phyloP scores from a whole-genome alignment of 2,797 vertebrate genomes.

The Hydrophis major region DNA sequence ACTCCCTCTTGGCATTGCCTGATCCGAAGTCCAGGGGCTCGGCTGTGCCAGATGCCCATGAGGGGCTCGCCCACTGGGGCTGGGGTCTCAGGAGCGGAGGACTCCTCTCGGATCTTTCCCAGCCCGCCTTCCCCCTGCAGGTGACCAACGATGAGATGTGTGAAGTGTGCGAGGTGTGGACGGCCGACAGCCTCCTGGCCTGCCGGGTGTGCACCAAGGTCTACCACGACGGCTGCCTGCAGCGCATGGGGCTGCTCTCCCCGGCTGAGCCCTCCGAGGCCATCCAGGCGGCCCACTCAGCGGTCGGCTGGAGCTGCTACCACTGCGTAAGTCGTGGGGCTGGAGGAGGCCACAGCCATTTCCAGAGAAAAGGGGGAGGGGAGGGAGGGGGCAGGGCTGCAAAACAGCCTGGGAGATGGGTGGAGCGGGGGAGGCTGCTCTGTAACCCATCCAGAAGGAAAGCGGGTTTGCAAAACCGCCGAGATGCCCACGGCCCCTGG shows the following conservation, averaged over 20 bases:
- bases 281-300: constrained; percentile 84
- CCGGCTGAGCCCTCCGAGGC: constrained; percentile 80
- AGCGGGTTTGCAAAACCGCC: background rate
- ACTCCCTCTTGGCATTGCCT: background rate
- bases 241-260: constrained; percentile 88
- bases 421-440: background rate
- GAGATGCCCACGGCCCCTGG: background rate
- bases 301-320: constrained; percentile 95
- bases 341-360: background rate
- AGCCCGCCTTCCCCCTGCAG: constrained; percentile 61
- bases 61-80: background rate
- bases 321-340: constrained; percentile 83
- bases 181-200: constrained; percentile 90
- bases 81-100: background rate
- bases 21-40: background rate
- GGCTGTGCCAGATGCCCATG: background rate
- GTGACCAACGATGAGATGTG: constrained; percentile 89
- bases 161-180: constrained; percentile 97
- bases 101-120: background rate
- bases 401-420: background rate
- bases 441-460: background rate
- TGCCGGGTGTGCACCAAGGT: constrained; percentile 89
- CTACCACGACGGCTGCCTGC: constrained; percentile 93
- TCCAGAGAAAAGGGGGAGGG: background rate
- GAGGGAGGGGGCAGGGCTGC: background rate